Conservation (phyloP, 2,888 invertebrate genomes). For the Leuctra nigra region DNA sequence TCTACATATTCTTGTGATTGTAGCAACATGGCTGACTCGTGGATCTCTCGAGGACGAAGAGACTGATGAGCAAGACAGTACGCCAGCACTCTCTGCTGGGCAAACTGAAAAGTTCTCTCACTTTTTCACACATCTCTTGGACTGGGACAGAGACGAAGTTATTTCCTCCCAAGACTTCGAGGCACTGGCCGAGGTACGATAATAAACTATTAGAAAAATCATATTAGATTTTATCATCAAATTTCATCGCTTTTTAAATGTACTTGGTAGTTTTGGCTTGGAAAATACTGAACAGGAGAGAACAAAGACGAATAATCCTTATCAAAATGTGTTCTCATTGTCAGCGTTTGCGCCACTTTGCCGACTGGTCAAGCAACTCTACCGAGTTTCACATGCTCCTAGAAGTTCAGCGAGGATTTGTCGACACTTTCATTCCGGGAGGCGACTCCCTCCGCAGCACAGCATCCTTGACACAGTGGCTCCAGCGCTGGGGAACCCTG, state of each 20-base stretch:
- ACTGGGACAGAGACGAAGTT: conserved; percentile 64
- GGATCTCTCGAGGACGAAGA: conserved; percentile 57
- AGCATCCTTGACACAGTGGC: conserved; percentile 47
- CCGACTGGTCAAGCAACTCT: conserved; percentile 68
- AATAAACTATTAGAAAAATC: too few relatives aligned
- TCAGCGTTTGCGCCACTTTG: conserved; percentile 59
- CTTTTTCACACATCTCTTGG: conserved; percentile 63
- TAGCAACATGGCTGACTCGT: conserved; percentile 70
- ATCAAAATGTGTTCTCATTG: too few relatives aligned
- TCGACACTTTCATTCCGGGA: conserved; percentile 50
- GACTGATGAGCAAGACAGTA: conserved; percentile 32
- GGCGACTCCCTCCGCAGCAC: too few relatives aligned
- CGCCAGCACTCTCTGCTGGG: conserved; percentile 46
- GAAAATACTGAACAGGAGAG: too few relatives aligned
- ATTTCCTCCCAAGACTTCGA: conserved; percentile 65
- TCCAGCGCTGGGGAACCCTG: conserved; percentile 59
- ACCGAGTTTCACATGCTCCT: conserved; percentile 64
- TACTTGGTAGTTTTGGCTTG: too few relatives aligned
- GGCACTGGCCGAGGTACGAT: conserved; percentile 59
- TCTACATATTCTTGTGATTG: too few relatives aligned
- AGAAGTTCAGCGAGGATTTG: conserved; percentile 64
- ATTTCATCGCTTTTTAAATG: too few relatives aligned
- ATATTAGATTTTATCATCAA: too few relatives aligned
- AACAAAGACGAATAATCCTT: too few relatives aligned
- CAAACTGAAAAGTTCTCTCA: conserved; percentile 64